Evolutionary conservation across 2,113 vertebrate genomes (phyloP), one percentile per base, ranked within the genome.

Genomic region (Lates calcarifer): DNA sequence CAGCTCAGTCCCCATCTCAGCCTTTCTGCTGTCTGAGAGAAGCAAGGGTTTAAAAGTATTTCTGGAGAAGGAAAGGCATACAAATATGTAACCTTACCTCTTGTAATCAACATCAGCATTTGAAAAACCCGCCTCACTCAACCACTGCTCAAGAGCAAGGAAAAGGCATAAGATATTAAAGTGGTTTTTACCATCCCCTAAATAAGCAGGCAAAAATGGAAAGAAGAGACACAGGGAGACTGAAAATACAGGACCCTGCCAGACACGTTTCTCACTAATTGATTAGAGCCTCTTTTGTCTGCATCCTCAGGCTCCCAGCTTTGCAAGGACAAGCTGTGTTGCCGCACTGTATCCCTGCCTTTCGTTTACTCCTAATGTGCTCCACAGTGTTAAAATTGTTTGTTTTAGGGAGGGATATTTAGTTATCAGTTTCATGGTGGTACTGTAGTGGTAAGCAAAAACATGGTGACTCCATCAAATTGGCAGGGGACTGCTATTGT

Each of bases 241-340:
- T 86, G 74, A 71, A 79, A 91, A 82, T 67, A 69, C 58, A 69
- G 61, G 57, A 72, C 49, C 37, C 69, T 79, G 83, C 83, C 87
- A 91, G 68, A 86, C 81, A 82, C 71, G 37, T 85, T 84, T 85
- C 79, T 61, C 51, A 28, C 84, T 90, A 91, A 92, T 91, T 90
- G 82, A 92, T 90, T 85, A 83, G 81, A 81, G 74, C 68, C 79
- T 75, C 66, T 79, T 87, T 83, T 82, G 65, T 86, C 71, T 68
- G 49, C 29, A 49, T 72, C 62, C 84, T 71, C 64, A 14, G 74
- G 79, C 71, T 86, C 41, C 70, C 24, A 74, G 79, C 82, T 69
- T 43, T 28, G 45, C 83, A 82, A 77, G 63, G 78, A 81, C 80
- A 69, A 45, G 61, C 77, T 70, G 55, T 69, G 68, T 65, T 77